A percentile compares a stretch with the other conserved stretches of the same genome.
Conservation (phyloP, 2,797 vertebrate genomes). For the Macrochelys suwanniensis region DNA sequence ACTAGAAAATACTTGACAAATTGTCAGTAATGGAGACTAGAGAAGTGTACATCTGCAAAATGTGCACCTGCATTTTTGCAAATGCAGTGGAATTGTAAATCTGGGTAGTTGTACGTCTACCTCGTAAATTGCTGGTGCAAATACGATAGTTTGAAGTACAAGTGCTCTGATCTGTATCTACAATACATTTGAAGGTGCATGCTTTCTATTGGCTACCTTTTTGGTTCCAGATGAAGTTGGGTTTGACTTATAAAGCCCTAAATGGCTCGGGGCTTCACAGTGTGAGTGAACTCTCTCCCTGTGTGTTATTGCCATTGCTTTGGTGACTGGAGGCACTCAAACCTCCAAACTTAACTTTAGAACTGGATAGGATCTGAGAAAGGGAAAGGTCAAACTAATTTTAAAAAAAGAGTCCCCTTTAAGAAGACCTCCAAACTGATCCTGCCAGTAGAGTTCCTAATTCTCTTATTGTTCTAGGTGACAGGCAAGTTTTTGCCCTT, state of each 20-base stretch:
- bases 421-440: neutral
- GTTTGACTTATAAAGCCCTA: neutral
- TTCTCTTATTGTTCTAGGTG: neutral
- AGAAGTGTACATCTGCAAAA: neutral
- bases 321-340: neutral
- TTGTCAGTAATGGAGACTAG: neutral
- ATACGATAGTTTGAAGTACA: neutral
- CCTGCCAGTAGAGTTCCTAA: neutral
- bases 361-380: neutral
- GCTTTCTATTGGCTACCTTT: neutral
- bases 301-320: neutral
- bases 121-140: neutral
- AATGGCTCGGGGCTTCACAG: neutral
- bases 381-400: neutral
- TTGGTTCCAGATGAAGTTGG: neutral
- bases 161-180: neutral
- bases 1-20: neutral
- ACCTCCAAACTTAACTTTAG: neutral
- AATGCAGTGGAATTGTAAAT: neutral
- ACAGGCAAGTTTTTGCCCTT: neutral
- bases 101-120: neutral
- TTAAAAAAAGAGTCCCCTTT: neutral
- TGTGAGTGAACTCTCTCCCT: neutral
- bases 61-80: neutral
- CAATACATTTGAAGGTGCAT: neutral